A percentile compares a stretch with the other conserved stretches of the same genome.
phyloP scores from a whole-genome alignment of 2,888 invertebrate genomes.

The Thelaira solivaga region DNA sequence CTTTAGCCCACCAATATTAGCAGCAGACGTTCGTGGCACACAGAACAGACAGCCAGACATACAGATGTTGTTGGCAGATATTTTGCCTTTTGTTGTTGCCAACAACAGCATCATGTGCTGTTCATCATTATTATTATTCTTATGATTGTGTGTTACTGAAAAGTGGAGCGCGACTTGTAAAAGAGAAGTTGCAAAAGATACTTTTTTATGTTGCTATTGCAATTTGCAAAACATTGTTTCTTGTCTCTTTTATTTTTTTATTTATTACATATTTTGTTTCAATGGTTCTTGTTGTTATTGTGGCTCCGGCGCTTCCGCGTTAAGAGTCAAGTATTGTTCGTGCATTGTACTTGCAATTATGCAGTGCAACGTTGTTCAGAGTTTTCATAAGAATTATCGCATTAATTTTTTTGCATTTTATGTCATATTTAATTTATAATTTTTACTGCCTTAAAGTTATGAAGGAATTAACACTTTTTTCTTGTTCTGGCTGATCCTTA shows the following conservation, averaged over 20 bases:
- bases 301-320: slow-evolving; percentile 9
- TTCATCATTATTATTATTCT: slow-evolving; percentile 7
- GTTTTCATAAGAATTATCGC: not conserved
- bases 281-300: not conserved
- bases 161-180: slow-evolving; percentile 5
- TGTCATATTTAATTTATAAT: not conserved
- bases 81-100: slow-evolving; percentile 1
- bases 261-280: too few relatives aligned
- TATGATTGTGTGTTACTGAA: not conserved
- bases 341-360: slow-evolving; percentile 26
- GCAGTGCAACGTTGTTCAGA: not conserved
- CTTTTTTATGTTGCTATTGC: not conserved
- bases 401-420: not conserved
- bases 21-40: not conserved
- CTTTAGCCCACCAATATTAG: not conserved
- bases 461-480: not conserved
- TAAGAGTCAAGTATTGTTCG: slow-evolving; percentile 47
- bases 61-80: slow-evolving; percentile 2
- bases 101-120: slow-evolving; percentile 6
- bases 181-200: slow-evolving; percentile 33
- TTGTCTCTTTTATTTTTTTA: too few relatives aligned
- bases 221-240: not conserved
- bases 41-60: not conserved
- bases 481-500: too few relatives aligned
- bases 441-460: not conserved